Percentiles rank a stretch among this genome's conserved stretches.
Conservation (phyloP, 2,888 invertebrate genomes). For the Pteria penguin region DNA sequence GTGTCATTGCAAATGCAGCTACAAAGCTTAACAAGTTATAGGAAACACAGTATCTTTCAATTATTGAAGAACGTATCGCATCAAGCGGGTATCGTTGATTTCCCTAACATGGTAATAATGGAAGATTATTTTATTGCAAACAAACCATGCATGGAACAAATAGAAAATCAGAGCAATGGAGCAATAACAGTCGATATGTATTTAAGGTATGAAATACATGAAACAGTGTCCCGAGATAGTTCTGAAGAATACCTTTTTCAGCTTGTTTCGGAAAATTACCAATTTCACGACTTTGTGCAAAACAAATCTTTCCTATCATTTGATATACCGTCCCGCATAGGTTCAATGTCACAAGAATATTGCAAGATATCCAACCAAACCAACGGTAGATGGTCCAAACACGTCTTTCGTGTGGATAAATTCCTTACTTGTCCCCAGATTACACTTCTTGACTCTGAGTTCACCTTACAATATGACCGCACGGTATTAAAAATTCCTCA, state of each 20-base stretch:
- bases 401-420: neutral
- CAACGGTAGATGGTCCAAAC: neutral
- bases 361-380: neutral
- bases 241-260: neutral
- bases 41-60: neutral
- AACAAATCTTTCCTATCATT: neutral
- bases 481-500: neutral
- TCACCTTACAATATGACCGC: neutral
- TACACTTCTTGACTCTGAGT: neutral
- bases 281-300: no score
- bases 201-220: neutral
- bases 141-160: neutral
- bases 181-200: neutral
- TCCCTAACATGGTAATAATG: neutral
- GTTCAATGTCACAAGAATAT: neutral
- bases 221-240: neutral
- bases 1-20: neutral
- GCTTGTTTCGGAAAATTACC: neutral
- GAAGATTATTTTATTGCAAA: neutral
- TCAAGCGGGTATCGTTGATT: neutral
- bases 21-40: neutral
- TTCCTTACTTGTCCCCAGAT: neutral
- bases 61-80: neutral
- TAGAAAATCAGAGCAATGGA: neutral
- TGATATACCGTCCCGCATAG: neutral